Percentiles rank a stretch among this genome's conserved stretches.
Evolutionary conservation across 2,113 vertebrate genomes (phyloP).

Genomic region (Hemiprocne comata): DNA sequence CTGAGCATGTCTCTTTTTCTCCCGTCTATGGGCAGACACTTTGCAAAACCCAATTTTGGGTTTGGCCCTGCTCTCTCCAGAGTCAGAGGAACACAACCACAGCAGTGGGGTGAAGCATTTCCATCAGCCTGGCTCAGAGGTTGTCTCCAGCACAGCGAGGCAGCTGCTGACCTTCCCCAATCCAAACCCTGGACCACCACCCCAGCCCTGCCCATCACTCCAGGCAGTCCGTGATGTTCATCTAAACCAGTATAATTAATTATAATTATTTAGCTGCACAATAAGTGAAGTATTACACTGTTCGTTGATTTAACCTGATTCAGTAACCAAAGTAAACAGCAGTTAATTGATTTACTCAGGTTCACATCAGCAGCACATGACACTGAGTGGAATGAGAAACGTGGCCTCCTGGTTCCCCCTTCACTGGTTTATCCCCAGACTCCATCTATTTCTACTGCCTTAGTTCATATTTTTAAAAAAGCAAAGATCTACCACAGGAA

Average conservation of each 20-base stretch:
- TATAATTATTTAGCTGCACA: not conserved
- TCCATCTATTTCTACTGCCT: not conserved
- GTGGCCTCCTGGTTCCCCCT: not conserved
- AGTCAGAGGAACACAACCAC: accelerated
- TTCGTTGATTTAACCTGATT: not conserved
- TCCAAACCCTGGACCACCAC: not conserved
- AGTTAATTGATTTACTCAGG: constrained; percentile 22
- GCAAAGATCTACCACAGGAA: not conserved
- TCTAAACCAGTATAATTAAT: not conserved
- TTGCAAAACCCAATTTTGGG: not conserved
- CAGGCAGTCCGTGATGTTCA: not conserved
- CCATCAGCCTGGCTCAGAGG: not conserved
- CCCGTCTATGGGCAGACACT: accelerated
- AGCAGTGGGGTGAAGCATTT: not conserved
- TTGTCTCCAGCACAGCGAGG: accelerated
- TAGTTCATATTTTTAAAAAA: not conserved
- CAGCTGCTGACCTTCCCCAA: not conserved
- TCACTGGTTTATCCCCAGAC: not conserved
- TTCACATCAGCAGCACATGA: not conserved
- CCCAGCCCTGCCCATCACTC: not conserved
- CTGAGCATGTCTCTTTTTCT: not conserved
- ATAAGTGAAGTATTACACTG: not conserved
- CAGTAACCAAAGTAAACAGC: constrained; percentile 13
- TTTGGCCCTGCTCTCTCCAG: accelerated
- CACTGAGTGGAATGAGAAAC: not conserved